A percentile compares a stretch with the other conserved stretches of the same genome.
Conservation (phyloP, 2,888 invertebrate species). For the Sphaeridia pumilis region DNA sequence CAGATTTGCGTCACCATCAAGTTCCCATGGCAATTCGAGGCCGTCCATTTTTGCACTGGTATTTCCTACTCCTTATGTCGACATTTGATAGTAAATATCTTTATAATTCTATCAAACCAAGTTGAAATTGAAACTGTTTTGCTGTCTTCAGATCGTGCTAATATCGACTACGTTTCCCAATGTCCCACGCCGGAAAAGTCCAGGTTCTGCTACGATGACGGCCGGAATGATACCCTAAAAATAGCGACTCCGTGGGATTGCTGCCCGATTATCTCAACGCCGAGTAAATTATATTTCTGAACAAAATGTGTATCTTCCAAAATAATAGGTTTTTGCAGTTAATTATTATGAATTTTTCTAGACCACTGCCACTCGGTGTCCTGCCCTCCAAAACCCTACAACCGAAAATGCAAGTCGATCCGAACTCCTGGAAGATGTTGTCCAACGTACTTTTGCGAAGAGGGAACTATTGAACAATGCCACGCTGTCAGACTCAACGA, state of each 20-base stretch:
- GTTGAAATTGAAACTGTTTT: neutral
- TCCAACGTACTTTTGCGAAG: conserved; percentile 18
- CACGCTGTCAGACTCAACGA: conserved; percentile 4
- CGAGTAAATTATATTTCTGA: too few relatives aligned
- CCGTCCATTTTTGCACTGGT: conserved; percentile 19
- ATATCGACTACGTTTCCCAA: conserved; percentile 12
- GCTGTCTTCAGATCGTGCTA: conserved; percentile 4
- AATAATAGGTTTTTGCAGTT: too few relatives aligned
- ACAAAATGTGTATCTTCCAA: too few relatives aligned
- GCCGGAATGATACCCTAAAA: conserved; percentile 12
- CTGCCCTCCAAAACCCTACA: conserved; percentile 15
- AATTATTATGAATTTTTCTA: too few relatives aligned
- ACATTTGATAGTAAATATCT: too few relatives aligned
- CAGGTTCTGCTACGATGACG: conserved; percentile 10
- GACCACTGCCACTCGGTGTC: conserved; percentile 11
- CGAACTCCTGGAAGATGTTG: conserved; percentile 13
- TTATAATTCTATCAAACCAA: too few relatives aligned
- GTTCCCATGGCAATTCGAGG: conserved; percentile 16
- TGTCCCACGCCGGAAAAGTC: conserved; percentile 9
- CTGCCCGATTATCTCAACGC: conserved; percentile 18
- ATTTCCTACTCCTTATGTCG: too few relatives aligned
- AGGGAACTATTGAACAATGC: conserved; percentile 11
- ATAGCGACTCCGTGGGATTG: conserved; percentile 23
- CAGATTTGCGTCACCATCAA: conserved; percentile 17
- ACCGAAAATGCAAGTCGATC: conserved; percentile 13